phyloP scores from a whole-genome alignment of 1,140 invertebrate species.

The Holcopasites calliopsidis region DNA sequence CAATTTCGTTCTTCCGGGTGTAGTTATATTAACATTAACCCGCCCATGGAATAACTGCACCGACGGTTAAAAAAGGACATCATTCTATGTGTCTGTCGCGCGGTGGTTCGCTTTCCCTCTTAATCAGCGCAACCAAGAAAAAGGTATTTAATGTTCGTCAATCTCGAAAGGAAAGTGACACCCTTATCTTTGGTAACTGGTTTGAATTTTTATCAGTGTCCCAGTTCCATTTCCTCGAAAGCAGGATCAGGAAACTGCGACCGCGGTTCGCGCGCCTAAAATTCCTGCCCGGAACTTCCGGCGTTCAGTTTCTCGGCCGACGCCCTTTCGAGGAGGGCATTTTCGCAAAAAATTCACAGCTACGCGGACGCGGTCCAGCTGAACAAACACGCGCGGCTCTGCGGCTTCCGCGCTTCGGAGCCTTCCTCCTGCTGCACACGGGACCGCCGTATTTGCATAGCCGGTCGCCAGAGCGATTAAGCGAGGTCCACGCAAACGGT shows the following conservation, averaged over 20 bases:
- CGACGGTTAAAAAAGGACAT: neutral
- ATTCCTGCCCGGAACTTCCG: neutral
- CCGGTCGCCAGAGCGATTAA: conserved; percentile 36
- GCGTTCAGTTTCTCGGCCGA: conserved; percentile 15
- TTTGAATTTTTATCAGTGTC: neutral
- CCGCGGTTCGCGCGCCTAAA: neutral
- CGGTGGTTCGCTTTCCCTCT: conserved; percentile 13
- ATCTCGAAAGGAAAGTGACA: no score
- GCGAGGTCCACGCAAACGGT: conserved; percentile 39
- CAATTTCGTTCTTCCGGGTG: conserved; percentile 11
- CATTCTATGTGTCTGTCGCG: neutral
- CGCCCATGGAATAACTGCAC: conserved; percentile 12
- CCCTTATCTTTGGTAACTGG: no score
- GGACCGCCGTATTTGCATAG: neutral
- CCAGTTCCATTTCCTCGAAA: no score
- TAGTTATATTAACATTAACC: conserved; percentile 25
- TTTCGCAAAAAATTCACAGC: neutral
- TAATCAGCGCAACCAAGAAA: neutral
- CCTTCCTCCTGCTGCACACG: neutral
- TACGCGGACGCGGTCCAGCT: neutral
- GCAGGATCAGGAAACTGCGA: neutral
- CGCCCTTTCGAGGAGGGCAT: conserved; percentile 1
- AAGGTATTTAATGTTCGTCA: no score
- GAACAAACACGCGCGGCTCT: no score
- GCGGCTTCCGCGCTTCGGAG: neutral